Conservation (phyloP, 2,113 vertebrate genomes). For the Carlito syrichta region DNA sequence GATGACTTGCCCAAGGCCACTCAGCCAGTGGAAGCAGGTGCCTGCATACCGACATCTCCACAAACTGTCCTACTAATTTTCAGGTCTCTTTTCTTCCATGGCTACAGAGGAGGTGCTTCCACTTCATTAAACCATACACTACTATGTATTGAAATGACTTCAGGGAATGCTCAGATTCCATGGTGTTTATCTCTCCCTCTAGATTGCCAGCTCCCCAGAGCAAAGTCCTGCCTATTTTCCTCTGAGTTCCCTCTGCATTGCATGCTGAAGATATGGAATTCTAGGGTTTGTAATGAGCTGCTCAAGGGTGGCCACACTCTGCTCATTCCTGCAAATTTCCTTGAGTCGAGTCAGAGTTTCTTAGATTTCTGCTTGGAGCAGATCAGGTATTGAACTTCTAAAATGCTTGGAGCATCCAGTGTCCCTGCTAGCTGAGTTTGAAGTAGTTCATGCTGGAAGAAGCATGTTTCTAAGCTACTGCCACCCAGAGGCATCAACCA, state of each 20-base stretch:
- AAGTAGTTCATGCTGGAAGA: rapidly evolving
- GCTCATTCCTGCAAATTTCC: neutral
- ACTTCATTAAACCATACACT: rapidly evolving
- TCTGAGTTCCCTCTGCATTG: neutral
- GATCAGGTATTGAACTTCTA: neutral
- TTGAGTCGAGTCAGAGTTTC: neutral
- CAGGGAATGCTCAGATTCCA: rapidly evolving
- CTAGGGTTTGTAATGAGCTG: too few relatives aligned
- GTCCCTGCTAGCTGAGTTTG: rapidly evolving
- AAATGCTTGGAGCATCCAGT: rapidly evolving
- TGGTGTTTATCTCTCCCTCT: too few relatives aligned
- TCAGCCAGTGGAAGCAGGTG: rapidly evolving
- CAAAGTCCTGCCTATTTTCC: neutral
- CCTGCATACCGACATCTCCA: too few relatives aligned
- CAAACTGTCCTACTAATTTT: rapidly evolving
- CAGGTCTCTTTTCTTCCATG: too few relatives aligned
- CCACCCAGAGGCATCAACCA: rapidly evolving
- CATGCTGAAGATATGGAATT: neutral
- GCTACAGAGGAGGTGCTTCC: rapidly evolving
- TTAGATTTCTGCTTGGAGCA: neutral
- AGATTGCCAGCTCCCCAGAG: neutral
- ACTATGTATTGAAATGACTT: rapidly evolving
- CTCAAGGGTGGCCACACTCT: neutral
- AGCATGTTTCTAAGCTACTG: rapidly evolving
- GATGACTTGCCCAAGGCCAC: rapidly evolving